Percentiles rank a stretch among this genome's conserved stretches.
Evolutionary conservation across 2,888 invertebrate species (phyloP).

Genomic region (Polyploca ridens): DNA sequence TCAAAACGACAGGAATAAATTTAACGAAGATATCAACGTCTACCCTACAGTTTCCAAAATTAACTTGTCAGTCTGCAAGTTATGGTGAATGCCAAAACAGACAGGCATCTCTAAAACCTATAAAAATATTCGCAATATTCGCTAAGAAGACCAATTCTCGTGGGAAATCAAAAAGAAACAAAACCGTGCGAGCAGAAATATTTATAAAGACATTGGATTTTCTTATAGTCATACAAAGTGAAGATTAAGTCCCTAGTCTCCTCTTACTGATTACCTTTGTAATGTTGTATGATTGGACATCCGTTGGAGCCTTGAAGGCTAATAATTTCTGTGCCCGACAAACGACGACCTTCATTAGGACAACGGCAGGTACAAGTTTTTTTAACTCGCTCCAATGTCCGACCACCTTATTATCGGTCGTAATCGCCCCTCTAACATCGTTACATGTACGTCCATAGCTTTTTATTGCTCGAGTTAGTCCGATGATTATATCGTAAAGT

Average conservation of each 20-base stretch:
- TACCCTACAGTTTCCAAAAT: too few species aligned
- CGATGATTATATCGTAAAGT: constrained; percentile 38
- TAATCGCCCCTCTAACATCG: constrained; percentile 54
- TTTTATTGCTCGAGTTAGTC: constrained; percentile 52
- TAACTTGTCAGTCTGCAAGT: not conserved
- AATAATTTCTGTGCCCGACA: constrained; percentile 53
- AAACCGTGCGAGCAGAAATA: not conserved
- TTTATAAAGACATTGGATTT: constrained; percentile 19
- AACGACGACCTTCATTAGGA: constrained; percentile 67
- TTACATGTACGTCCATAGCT: constrained; percentile 29
- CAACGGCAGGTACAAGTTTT: constrained; percentile 73
- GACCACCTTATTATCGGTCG: constrained; percentile 61
- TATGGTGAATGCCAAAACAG: not conserved
- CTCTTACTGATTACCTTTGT: constrained; percentile 42
- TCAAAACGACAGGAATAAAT: too few species aligned
- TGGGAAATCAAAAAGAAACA: not conserved
- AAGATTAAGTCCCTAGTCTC: constrained; percentile 30
- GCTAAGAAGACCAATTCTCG: not conserved
- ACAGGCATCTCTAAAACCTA: not conserved
- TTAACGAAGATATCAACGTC: too few species aligned
- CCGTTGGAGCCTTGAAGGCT: constrained; percentile 36
- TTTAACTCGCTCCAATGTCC: constrained; percentile 54
- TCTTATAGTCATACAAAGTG: constrained; percentile 23
- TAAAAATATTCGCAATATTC: not conserved
- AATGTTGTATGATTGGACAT: constrained; percentile 42